Base-by-base conservation (phyloP, 2,888 invertebrate genomes). In the Heliconius cydno region DNA sequence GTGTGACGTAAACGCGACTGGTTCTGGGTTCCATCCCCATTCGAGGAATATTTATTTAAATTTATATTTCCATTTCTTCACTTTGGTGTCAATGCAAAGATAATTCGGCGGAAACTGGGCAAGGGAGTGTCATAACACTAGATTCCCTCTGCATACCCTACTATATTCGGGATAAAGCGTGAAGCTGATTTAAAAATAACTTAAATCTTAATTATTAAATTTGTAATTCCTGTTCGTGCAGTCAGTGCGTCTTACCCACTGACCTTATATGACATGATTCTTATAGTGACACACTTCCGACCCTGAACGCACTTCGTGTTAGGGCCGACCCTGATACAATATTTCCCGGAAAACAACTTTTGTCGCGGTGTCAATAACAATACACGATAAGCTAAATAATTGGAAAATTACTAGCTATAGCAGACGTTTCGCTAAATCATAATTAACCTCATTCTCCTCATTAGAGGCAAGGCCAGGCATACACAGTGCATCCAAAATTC, bases 251-350 rank as follows among this genome's bases (percentile, higher is more conserved):
- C 65, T 65, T 41, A 66, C 25, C 28, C 12, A 46, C 75, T 46
- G 28, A 77, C 77, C 71, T 73, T 65, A 7, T 52, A 15, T 57
- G 52, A 38, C 66, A 66, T 72, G 68, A 60, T 76, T 68, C 67
- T 70, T 70, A 22, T 52, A 66, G 38, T 63, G 34, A 52, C 72
- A 72, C 65, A 77, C 12, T 71, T 71, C 70, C 41, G 71, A 71
- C 77, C 70, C 63, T 77, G 70, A 77, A 70, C 15, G 19, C 70
- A 73, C 66, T 34, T 72, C 78, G 78, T 78, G 78, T n/a, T 73
- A 65, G 65, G 3, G 10, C 25, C 72, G 72, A 77, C 77, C 77
- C 63, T 72, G 72, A 52, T 77, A 66, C 46, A 22, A 63, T 65
- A 72, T 72, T 77, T 77, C 52, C 77, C 71, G 71, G 71, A 77